Conservation (phyloP, 2,113 vertebrate genomes). For the Aphyosemion australe region DNA sequence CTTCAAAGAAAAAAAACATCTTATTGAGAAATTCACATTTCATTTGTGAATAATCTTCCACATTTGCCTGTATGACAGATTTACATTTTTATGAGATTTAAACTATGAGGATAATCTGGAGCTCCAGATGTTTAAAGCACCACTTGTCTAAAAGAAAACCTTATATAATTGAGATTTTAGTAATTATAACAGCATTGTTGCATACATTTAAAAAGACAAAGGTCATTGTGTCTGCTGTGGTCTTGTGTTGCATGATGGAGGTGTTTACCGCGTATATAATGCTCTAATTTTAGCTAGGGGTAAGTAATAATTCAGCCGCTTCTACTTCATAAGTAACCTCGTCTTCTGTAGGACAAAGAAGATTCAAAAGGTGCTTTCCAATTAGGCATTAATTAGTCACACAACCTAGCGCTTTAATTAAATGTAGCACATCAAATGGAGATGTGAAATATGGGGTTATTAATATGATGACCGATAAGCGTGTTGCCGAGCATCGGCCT, state of each 20-base stretch:
- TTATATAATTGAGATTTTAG: conserved; percentile 31
- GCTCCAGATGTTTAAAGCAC: conserved; percentile 43
- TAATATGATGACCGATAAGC: conserved; percentile 83
- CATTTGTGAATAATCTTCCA: conserved; percentile 57
- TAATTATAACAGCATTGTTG: no score
- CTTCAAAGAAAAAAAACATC: conserved; percentile 61
- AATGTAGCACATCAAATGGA: conserved; percentile 76
- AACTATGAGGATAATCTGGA: conserved; percentile 51
- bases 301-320: conserved; percentile 23
- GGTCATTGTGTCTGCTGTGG: neutral
- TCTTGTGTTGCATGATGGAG: neutral
- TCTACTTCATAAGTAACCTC: conserved; percentile 46
- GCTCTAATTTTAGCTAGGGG: neutral
- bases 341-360: conserved; percentile 50
- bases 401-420: conserved; percentile 79
- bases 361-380: conserved; percentile 75
- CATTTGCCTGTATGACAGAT: conserved; percentile 56
- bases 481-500: conserved; percentile 52
- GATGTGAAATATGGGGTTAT: conserved; percentile 78
- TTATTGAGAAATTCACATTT: conserved; percentile 52
- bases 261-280: neutral
- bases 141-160: conserved; percentile 36
- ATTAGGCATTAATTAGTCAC: conserved; percentile 78
- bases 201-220: neutral
- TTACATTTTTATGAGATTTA: conserved; percentile 72